A percentile compares a stretch with the other conserved stretches of the same genome.
These are phyloP conservation scores for Diabrotica virgifera DNA, from an alignment of 1,140 invertebrate genomes.

Conservation along the genomic window DNA sequence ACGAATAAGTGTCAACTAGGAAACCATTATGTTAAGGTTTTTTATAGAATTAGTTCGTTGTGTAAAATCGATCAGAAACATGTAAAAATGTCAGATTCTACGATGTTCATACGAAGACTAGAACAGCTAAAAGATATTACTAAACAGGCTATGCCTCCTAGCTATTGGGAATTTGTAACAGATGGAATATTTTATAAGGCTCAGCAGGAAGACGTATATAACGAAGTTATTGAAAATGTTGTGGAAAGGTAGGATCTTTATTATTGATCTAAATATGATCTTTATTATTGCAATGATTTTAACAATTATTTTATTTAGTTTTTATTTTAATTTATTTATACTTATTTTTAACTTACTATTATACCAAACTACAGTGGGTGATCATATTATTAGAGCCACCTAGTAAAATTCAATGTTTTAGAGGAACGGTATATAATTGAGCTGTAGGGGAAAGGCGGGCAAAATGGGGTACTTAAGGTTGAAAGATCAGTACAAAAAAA, in stretches of 20 bases:
- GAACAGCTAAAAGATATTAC: slow-evolving; percentile 30
- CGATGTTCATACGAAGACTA: slow-evolving; percentile 34
- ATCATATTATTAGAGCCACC: too few species aligned
- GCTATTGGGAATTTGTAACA: slow-evolving; percentile 38
- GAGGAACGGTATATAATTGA: too few species aligned
- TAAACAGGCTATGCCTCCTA: slow-evolving; percentile 15
- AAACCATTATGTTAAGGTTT: slow-evolving; percentile 30
- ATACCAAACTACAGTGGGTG: too few species aligned
- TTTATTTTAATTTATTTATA: too few species aligned
- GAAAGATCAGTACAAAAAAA: too few species aligned
- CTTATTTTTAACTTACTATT: too few species aligned
- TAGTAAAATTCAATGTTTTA: too few species aligned
- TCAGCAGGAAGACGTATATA: slow-evolving; percentile 31
- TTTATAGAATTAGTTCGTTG: slow-evolving; percentile 34
- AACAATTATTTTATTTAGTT: too few species aligned
- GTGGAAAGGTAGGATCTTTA: slow-evolving; percentile 29
- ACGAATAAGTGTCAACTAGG: neutral
- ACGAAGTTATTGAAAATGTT: slow-evolving; percentile 26
- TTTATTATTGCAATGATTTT: too few species aligned
- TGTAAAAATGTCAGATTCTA: slow-evolving; percentile 35
- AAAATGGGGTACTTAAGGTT: too few species aligned
- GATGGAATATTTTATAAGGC: slow-evolving; percentile 38
- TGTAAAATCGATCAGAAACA: slow-evolving; percentile 30
- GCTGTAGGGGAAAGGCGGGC: too few species aligned
- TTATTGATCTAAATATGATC: too few species aligned